A percentile compares a stretch with the other conserved stretches of the same genome.
Conservation (phyloP, 2,888 invertebrate species). For the Saturnia pavonia region DNA sequence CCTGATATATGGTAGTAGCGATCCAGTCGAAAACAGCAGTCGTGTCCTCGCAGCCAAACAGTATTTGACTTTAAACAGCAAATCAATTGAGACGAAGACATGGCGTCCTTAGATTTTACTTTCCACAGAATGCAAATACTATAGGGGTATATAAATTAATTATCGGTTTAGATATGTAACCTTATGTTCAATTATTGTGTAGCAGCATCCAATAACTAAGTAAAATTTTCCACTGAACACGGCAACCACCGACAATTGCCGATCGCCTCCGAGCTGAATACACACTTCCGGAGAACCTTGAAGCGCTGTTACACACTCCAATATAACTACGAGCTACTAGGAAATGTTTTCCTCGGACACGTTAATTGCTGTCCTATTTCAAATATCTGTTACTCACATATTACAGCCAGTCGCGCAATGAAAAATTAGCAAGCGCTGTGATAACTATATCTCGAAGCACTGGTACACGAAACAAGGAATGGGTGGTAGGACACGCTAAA, state of each 20-base stretch:
- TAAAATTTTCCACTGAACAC: slow-evolving; percentile 27
- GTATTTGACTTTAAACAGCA: too few relatives aligned
- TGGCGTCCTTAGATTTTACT: too few relatives aligned
- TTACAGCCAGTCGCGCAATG: too few relatives aligned
- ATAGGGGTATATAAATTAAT: neutral
- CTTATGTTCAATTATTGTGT: neutral
- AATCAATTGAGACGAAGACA: too few relatives aligned
- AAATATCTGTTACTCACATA: neutral
- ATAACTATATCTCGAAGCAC: too few relatives aligned
- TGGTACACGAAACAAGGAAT: too few relatives aligned
- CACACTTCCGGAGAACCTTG: slow-evolving; percentile 21
- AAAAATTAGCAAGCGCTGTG: too few relatives aligned
- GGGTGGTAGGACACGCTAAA: too few relatives aligned
- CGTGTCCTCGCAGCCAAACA: too few relatives aligned
- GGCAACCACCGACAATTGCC: slow-evolving; percentile 27
- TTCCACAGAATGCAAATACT: neutral
- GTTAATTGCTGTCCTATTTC: neutral
- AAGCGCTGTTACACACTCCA: slow-evolving; percentile 6
- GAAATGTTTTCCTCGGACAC: slow-evolving; percentile 7
- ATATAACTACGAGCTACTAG: neutral
- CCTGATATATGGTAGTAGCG: too few relatives aligned
- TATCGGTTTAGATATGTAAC: neutral
- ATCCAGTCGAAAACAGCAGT: too few relatives aligned
- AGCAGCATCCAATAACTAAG: neutral
- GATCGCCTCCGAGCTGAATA: slow-evolving; percentile 8